phyloP scores from a whole-genome alignment of 2,113 vertebrate genomes.

The Ariopsis seemanni region DNA sequence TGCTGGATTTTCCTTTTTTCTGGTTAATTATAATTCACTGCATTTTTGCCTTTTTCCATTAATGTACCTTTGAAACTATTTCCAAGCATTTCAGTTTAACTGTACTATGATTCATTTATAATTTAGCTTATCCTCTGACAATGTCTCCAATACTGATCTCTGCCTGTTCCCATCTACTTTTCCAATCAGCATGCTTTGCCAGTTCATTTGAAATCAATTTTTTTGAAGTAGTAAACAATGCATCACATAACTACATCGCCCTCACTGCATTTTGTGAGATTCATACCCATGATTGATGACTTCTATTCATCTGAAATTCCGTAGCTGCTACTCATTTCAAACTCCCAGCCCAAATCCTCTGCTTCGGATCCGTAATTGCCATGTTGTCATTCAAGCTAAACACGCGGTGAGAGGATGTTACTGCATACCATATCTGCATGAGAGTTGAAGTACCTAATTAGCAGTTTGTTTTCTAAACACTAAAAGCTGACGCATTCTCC shows the following conservation, averaged over 20 bases:
- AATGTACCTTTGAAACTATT: not conserved
- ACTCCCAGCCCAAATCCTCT: not conserved
- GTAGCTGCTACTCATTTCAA: not conserved
- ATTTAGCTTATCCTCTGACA: not conserved
- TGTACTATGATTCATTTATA: not conserved
- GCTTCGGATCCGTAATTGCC: conserved; percentile 33
- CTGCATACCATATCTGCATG: not conserved
- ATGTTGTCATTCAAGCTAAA: conserved; percentile 28
- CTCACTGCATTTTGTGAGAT: not conserved
- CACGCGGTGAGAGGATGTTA: conserved; percentile 19
- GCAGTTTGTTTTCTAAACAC: conserved; percentile 40
- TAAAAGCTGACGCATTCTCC: conserved; percentile 4
- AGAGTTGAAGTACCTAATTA: conserved; percentile 36
- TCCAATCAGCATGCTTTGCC: not conserved
- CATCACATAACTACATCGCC: not conserved
- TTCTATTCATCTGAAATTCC: conserved; percentile 31
- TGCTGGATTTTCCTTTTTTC: not conserved
- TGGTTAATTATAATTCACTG: not conserved
- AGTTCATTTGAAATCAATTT: conserved; percentile 4
- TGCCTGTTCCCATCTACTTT: not conserved
- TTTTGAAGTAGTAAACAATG: not conserved
- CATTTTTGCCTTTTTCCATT: not conserved
- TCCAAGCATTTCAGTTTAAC: not conserved
- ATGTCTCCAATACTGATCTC: not conserved
- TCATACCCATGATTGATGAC: conserved; percentile 28